phyloP scores from a whole-genome alignment of 1,140 invertebrate species.

The Aleiodes sp. region DNA sequence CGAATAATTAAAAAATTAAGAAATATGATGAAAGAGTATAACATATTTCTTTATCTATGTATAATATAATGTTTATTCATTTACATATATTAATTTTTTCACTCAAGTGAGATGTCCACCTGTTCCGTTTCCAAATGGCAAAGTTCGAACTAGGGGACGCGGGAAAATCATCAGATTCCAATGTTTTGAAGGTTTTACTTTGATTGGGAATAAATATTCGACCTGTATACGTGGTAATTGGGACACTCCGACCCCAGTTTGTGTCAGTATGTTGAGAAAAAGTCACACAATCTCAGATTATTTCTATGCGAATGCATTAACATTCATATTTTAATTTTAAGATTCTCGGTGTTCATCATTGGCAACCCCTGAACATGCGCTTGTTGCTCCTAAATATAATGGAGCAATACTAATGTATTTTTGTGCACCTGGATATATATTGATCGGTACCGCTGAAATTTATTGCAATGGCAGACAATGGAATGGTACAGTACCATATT shows the following conservation, averaged over 20 bases:
- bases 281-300: neutral
- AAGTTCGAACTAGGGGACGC: constrained; percentile 46
- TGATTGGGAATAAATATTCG: constrained; percentile 72
- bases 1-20: neutral
- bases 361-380: constrained; percentile 62
- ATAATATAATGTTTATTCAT: no score
- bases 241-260: constrained; percentile 71
- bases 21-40: neutral
- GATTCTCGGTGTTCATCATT: constrained; percentile 53
- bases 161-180: constrained; percentile 68
- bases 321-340: constrained; percentile 37
- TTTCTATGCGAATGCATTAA: neutral
- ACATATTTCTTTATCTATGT: no score
- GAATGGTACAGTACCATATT: constrained; percentile 71
- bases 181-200: constrained; percentile 67
- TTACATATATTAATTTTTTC: neutral
- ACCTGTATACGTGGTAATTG: constrained; percentile 70
- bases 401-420: constrained; percentile 72
- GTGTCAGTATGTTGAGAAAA: constrained; percentile 69
- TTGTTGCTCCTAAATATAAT: constrained; percentile 62
- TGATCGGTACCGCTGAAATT: constrained; percentile 67
- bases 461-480: constrained; percentile 74
- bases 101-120: constrained; percentile 46
- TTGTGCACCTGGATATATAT: constrained; percentile 70
- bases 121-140: constrained; percentile 54